These are phyloP conservation scores for Hydrotaea diabolus DNA, from an alignment of 2,888 invertebrate species.

Conservation along the genomic window DNA sequence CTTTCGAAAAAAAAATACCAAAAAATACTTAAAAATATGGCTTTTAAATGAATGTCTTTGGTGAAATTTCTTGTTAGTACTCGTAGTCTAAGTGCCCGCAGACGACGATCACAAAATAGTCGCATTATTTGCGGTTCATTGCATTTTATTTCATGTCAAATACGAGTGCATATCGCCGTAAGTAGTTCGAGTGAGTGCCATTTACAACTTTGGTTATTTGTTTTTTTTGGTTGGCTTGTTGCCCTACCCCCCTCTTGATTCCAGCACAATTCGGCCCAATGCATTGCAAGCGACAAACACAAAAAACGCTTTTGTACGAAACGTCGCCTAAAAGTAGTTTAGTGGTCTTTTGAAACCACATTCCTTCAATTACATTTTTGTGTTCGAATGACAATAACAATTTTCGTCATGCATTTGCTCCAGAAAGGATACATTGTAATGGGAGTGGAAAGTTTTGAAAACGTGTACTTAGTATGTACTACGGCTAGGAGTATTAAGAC, in stretches of 20 bases:
- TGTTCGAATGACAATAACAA: not conserved
- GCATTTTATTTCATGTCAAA: conserved; percentile 39
- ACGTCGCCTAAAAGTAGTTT: conserved; percentile 36
- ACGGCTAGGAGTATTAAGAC: not conserved
- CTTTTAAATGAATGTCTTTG: conserved; percentile 49
- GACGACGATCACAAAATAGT: conserved; percentile 21
- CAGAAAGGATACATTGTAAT: not conserved
- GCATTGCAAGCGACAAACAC: not conserved
- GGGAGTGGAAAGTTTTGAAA: not conserved
- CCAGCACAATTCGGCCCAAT: conserved; percentile 11
- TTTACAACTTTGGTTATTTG: not conserved
- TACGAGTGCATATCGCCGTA: not conserved
- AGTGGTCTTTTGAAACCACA: conserved; percentile 60
- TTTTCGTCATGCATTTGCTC: not conserved
- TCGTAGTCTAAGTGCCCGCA: not conserved
- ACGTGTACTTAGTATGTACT: too few relatives aligned
- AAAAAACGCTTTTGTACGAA: conserved; percentile 13
- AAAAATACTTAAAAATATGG: conserved; percentile 11
- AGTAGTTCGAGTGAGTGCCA: not conserved
- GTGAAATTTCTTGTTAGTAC: conserved; percentile 46
- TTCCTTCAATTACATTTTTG: conserved; percentile 40
- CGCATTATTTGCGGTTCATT: conserved; percentile 60
- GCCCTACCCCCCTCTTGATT: too few relatives aligned
- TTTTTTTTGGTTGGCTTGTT: not conserved
- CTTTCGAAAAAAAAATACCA: conserved; percentile 20